Evolutionary conservation across 1,140 invertebrate species (phyloP), one percentile per base, ranked within the genome.

Genomic region (Heliconius hewitsoni): DNA sequence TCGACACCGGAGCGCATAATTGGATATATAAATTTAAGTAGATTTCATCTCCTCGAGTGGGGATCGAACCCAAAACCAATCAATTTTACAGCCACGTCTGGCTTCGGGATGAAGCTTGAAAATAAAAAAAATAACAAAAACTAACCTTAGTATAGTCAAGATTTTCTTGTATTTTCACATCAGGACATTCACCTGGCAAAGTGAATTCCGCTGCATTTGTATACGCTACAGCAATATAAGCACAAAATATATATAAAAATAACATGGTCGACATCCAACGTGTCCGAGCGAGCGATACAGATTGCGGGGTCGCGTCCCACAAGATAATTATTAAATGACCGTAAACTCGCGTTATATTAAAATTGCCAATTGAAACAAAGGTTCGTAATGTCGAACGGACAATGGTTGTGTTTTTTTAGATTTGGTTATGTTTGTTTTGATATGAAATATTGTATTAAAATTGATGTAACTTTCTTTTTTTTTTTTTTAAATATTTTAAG

Each of bases 281-380:
- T 27, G 78, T 8, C 13, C 81, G 79, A 86, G 66, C 72, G 78
- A 81, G 75, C 76, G 76, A 75, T 82, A 80, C 79, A 70, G 80
- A 91, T 85, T 90, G 90, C 72, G 71, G 76, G 81, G 66, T 71
- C 79, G 74, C 86, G 73, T 82, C 90, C 91, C 81, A 91, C 90
- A 79, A 84, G 73, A 83, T 91, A 91, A 91, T 93, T 91, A 92
- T 87, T 78, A 87, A 90, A 90, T 91, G 83, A 89, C 71, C 46
- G 46, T 76, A 37, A 42, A 57, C 46, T 77, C 46, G 70, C 19
- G 3, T 75, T 57, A 71, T 42, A 50, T 76, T 71, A 30, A 72
- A 77, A 81, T 81, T 77, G 79, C 71, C 70, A 74, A 77, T 81
- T 81, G 79, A 50, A 73, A 16, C 72, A 77, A 77, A 72, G 79